Evolutionary conservation across 2,888 invertebrate species (phyloP), one percentile per base, ranked within the genome.

Genomic region (Diploptera punctata): DNA sequence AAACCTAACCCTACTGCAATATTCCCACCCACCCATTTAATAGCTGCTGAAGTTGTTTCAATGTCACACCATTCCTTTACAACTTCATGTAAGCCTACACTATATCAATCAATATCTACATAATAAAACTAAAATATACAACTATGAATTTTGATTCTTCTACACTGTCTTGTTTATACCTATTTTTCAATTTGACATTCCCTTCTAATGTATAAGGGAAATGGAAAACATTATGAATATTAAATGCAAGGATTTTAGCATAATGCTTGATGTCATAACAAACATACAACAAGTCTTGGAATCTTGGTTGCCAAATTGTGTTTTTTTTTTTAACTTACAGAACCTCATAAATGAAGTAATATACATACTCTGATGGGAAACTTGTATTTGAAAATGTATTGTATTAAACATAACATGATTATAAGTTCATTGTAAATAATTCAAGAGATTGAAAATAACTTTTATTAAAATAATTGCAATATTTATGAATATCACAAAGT

Each of bases 101-200:
- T 57, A 24, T 52, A 7, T 52, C n/a, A 29, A 16, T 57, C n/a
- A 29, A 57, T 57, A n/a, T n/a, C 57, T n/a, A 57, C n/a, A 29
- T 29, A 0, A 16, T 1, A 13, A 29, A 29, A 10, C 26, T 29
- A 57, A 33, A 33, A 10, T 31, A n/a, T 31, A 57, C 31, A 57
- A n/a, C 57, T 57, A 57, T n/a, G n/a, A 31, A 29, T 57, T 57
- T 29, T n/a, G 26, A 57, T 24, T 57, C 31, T 57, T 52, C 31
- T 13, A 57, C 18, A 26, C 1, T 54, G 5, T 57, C n/a, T 24
- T 18, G 7, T 13, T 5, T 52, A 24, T 3, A 29, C 57, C 16
- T 29, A 16, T 33, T 33, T 7, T n/a, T 38, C 38, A 52, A 21
- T 52, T 21, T 10, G 1, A 13, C 21, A 52, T 38, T 9, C 7